Percentiles rank a stretch among this genome's conserved stretches.
Evolutionary conservation across 2,888 invertebrate genomes (phyloP).

Genomic region (Tubiluchus corallicola): DNA sequence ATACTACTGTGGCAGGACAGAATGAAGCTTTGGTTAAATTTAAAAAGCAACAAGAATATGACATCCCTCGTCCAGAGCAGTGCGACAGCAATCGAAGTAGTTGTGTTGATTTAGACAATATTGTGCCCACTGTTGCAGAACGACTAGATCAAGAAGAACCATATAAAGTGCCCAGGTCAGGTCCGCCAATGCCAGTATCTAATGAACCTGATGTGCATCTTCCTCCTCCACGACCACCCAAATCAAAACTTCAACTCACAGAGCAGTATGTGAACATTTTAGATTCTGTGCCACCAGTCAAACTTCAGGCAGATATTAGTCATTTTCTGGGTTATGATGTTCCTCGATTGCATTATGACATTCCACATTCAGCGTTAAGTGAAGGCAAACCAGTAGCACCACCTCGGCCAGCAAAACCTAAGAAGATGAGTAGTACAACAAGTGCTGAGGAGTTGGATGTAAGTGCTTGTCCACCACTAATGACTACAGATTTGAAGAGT

Average conservation of each 20-base stretch:
- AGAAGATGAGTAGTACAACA: constrained; percentile 34
- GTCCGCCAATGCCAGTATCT: neutral
- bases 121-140: neutral
- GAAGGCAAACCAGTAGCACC: constrained; percentile 31
- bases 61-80: neutral
- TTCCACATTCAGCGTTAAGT: constrained; percentile 17
- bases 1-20: neutral
- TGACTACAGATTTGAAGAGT: neutral
- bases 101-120: neutral
- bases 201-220: constrained; percentile 13
- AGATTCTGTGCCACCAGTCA: constrained; percentile 6
- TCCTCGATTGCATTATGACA: constrained; percentile 17
- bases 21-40: neutral
- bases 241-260: constrained; percentile 13
- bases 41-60: too few species aligned
- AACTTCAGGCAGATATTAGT: constrained; percentile 12
- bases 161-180: neutral
- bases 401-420: constrained; percentile 56
- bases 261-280: constrained; percentile 18
- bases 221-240: constrained; percentile 13
- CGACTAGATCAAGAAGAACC: neutral
- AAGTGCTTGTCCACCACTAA: neutral
- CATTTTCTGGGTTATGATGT: constrained; percentile 13
- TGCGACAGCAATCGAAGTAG: neutral
- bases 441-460: constrained; percentile 12